A percentile compares a stretch with the other conserved stretches of the same genome.
These are phyloP conservation scores for Phrixothrix hirtus DNA, from an alignment of 2,888 invertebrate species.

Conservation along the genomic window DNA sequence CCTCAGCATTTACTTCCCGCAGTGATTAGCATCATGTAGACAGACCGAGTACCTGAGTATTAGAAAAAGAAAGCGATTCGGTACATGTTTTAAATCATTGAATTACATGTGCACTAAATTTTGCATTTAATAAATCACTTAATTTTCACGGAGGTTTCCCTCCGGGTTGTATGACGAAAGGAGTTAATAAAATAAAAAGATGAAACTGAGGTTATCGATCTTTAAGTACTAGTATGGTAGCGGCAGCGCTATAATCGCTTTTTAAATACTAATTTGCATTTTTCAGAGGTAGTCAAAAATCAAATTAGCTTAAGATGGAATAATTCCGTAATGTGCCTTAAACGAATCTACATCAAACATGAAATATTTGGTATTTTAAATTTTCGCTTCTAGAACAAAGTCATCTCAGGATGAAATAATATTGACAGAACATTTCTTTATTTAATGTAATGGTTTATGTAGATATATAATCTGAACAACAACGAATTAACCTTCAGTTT, in stretches of 20 bases:
- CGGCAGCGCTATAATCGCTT: conserved; percentile 11
- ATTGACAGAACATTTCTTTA: no score
- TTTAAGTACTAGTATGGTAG: conserved; percentile 11
- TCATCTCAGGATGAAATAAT: no score
- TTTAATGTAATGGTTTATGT: background rate
- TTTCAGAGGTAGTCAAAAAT: conserved; percentile 7
- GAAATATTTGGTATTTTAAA: no score
- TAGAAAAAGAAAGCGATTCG: conserved; percentile 16
- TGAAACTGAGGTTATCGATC: conserved; percentile 14
- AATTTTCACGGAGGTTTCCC: conserved; percentile 6
- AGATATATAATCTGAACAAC: background rate
- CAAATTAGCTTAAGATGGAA: conserved; percentile 5
- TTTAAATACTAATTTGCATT: conserved; percentile 17
- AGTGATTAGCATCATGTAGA: conserved; percentile 35
- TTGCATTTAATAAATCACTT: conserved; percentile 9
- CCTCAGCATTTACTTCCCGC: conserved; percentile 44
- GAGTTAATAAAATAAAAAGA: conserved; percentile 6
- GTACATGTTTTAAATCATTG: conserved; percentile 6
- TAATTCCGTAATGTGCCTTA: no score
- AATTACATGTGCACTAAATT: background rate
- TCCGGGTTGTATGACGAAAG: conserved; percentile 8
- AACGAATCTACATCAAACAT: no score
- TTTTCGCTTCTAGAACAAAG: no score
- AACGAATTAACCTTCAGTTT: no score
- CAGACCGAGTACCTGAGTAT: conserved; percentile 30